Percentiles rank a stretch among this genome's conserved stretches.
Evolutionary conservation across 2,888 invertebrate genomes (phyloP).

Genomic region (Morpho achilles): DNA sequence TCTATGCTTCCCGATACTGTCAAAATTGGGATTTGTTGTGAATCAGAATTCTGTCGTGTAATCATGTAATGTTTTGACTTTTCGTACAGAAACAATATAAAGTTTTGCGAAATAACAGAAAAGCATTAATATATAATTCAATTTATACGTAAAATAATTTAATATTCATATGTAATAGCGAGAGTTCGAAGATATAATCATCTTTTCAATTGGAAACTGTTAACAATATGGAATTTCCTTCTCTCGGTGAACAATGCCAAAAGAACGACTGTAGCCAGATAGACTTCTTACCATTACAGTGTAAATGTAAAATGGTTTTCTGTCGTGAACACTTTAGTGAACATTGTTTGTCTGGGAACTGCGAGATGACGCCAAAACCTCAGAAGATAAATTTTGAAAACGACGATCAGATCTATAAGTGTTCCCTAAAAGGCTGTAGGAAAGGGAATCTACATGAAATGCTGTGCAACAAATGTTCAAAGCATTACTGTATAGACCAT

Average conservation of each 20-base stretch:
- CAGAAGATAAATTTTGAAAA: conserved; percentile 32
- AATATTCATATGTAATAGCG: too few relatives aligned
- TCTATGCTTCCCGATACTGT: too few relatives aligned
- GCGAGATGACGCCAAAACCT: conserved; percentile 56
- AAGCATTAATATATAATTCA: too few relatives aligned
- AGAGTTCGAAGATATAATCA: too few relatives aligned
- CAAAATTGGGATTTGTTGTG: too few relatives aligned
- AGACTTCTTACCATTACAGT: conserved; percentile 85
- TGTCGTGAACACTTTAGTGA: conserved; percentile 83
- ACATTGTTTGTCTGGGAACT: conserved; percentile 75
- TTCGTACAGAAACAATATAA: too few relatives aligned
- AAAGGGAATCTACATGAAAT: conserved; percentile 82
- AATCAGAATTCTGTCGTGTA: too few relatives aligned
- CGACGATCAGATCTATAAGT: conserved; percentile 69
- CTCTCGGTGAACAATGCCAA: conserved; percentile 83
- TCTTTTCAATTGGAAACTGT: too few relatives aligned
- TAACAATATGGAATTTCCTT: conserved; percentile 84
- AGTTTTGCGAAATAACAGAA: too few relatives aligned
- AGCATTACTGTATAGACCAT: conserved; percentile 85
- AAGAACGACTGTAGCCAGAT: conserved; percentile 81
- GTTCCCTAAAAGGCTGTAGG: conserved; percentile 79
- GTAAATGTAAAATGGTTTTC: conserved; percentile 81
- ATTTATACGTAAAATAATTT: too few relatives aligned
- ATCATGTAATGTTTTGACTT: too few relatives aligned
- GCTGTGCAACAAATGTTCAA: conserved; percentile 81